phyloP scores from a whole-genome alignment of 2,888 invertebrate species.

The Capitulum mitella region DNA sequence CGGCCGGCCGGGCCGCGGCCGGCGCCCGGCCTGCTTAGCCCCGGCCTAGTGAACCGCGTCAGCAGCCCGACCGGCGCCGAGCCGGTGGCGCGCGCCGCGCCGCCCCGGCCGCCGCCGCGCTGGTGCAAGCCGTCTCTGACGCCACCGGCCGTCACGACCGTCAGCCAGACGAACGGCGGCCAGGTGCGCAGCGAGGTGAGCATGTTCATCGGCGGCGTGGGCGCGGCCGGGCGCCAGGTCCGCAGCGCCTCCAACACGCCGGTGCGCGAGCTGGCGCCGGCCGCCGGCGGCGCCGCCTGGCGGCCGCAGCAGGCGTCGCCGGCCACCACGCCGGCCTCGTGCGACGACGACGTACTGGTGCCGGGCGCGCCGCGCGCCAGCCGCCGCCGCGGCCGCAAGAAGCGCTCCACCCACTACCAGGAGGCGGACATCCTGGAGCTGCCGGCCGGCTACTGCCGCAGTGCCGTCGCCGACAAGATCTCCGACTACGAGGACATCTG shows the following conservation, averaged over 20 bases:
- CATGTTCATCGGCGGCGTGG: not conserved
- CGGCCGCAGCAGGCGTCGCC: not conserved
- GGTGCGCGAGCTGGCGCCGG: not conserved
- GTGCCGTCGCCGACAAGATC: constrained; percentile 80
- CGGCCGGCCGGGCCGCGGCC: not conserved
- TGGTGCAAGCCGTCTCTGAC: not conserved
- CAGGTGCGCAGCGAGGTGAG: not conserved
- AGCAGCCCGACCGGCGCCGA: not conserved
- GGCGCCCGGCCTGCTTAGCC: not conserved
- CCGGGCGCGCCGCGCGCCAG: constrained; percentile 28
- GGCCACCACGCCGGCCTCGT: not conserved
- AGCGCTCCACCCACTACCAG: constrained; percentile 46
- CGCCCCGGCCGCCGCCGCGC: not conserved
- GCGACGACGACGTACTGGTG: constrained; percentile 30
- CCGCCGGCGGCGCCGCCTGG: not conserved
- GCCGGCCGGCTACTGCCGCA: constrained; percentile 64
- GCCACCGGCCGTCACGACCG: not conserved
- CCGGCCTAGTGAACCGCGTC: not conserved
- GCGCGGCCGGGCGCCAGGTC: not conserved
- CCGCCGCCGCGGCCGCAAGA: constrained; percentile 30
- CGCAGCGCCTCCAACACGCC: constrained; percentile 1
- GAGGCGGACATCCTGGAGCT: constrained; percentile 78
- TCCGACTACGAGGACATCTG: constrained; percentile 94
- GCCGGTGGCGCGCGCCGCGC: not conserved
- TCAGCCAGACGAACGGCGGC: not conserved